These are phyloP conservation scores for Myiozetetes cayanensis DNA, from an alignment of 2,113 vertebrate species.

Conservation along the genomic window DNA sequence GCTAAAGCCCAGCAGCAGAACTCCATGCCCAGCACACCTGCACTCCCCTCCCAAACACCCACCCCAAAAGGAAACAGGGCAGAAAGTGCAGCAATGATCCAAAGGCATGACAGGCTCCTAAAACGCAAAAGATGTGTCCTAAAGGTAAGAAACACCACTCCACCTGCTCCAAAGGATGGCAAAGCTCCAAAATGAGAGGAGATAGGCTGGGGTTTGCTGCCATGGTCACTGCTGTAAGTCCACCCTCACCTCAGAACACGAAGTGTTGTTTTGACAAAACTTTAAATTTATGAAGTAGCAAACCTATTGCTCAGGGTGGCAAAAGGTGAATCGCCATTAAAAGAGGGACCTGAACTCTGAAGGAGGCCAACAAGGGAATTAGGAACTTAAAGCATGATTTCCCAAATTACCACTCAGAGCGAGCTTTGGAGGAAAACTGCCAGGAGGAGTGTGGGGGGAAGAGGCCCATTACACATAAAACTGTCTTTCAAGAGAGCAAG, in stretches of 20 bases:
- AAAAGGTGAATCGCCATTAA: background rate
- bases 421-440: constrained; percentile 25
- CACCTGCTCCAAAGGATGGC: background rate
- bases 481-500: background rate
- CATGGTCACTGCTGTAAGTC: background rate
- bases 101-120: background rate
- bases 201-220: background rate
- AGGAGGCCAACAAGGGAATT: constrained; percentile 6
- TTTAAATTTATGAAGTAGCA: constrained; percentile 26
- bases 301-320: background rate
- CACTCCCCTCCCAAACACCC: background rate
- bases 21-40: background rate
- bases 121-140: background rate
- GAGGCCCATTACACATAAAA: background rate
- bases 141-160: background rate
- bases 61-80: background rate
- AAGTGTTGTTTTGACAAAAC: background rate
- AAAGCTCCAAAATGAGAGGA: background rate
- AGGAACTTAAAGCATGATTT: constrained; percentile 1
- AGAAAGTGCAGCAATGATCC: background rate
- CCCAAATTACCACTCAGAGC: constrained; percentile 15
- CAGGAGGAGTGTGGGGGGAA: background rate
- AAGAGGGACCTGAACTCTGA: constrained; percentile 9
- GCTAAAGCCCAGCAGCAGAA: background rate
- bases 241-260: background rate